phyloP scores from a whole-genome alignment of 1,140 invertebrate species.

The silkworm (Bombyx mori) region DNA sequence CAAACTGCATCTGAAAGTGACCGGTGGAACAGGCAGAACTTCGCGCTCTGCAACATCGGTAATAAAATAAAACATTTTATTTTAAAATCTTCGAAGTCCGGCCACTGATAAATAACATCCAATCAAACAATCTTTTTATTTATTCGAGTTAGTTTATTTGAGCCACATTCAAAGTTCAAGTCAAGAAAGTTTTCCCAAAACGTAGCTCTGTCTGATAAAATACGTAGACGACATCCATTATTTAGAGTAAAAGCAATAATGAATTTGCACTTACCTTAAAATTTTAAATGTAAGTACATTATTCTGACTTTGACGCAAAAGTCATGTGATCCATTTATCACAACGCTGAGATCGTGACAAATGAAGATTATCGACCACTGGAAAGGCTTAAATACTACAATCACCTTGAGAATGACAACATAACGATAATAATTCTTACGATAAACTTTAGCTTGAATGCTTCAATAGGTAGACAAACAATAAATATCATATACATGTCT shows the following conservation, averaged over 20 bases:
- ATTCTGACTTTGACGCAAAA: slow-evolving; percentile 27
- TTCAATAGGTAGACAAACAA: no score
- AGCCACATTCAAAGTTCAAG: no score
- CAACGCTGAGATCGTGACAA: slow-evolving; percentile 43
- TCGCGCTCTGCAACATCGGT: slow-evolving; percentile 60
- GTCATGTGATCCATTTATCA: slow-evolving; percentile 55
- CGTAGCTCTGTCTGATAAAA: no score
- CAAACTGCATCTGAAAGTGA: slow-evolving; percentile 47
- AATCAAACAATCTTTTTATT: not conserved
- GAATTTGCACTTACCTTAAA: no score
- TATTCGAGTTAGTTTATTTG: no score
- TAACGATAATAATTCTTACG: slow-evolving; percentile 7
- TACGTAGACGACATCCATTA: no score
- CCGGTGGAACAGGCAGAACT: slow-evolving; percentile 48
- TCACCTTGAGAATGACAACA: slow-evolving; percentile 32
- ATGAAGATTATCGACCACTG: slow-evolving; percentile 38
- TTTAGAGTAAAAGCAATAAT: no score
- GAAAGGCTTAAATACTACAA: slow-evolving; percentile 16
- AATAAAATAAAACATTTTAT: slow-evolving; percentile 8
- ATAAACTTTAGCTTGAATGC: not conserved
- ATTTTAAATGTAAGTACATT: slow-evolving; percentile 11
- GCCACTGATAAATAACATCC: no score
- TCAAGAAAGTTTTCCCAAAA: no score
- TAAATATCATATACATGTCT: no score
- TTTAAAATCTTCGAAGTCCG: no score